Evolutionary conservation across 2,888 invertebrate genomes (phyloP), one percentile per base, ranked within the genome.

Genomic region (Drosophila rubida): DNA sequence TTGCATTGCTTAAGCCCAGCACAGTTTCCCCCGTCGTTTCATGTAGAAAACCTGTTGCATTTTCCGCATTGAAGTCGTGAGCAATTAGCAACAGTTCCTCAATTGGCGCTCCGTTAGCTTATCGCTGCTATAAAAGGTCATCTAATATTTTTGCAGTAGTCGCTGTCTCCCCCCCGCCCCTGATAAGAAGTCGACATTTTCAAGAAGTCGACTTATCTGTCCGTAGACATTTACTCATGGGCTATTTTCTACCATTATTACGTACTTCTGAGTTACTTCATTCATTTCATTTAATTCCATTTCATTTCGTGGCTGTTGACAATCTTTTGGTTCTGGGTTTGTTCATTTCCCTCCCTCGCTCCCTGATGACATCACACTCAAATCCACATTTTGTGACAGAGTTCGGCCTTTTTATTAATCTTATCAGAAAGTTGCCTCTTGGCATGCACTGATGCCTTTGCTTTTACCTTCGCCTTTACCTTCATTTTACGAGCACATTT

Each of bases 31-130:
- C 13, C 14, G 1, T 2, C 14, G 19, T 42, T 41, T 9, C 14
- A 4, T 16, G 41, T 51, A 49, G 67, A 55, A 81, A 77, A 85
- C 86, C 86, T 82, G 83, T 83, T 83, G 83, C 83, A 77, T 71
- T 83, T 83, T 86, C 83, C 83, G 83, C 83, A 76, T 83, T 66
- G 42, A 54, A 72, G 62, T 84, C 82, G 75, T 78, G 78, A 65
- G 72, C 82, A 85, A 82, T 82, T 84, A 79, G 62, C 78, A 71
- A 54, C 60, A 71, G 64, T 78, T 79, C 58, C 79, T 78, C 60
- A 69, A 48, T 67, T 68, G 48, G 25, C 30, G 23, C 19, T 60
- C 14, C n/a, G 41, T 49, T 51, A 39, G 51, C 41, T n/a, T 27
- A 25, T 63, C 27, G 54, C 13, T 49, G 19, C 75, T 61, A 62